These are phyloP conservation scores for Sphinx pinastri DNA, from an alignment of 2,888 invertebrate genomes.

Conservation along the genomic window DNA sequence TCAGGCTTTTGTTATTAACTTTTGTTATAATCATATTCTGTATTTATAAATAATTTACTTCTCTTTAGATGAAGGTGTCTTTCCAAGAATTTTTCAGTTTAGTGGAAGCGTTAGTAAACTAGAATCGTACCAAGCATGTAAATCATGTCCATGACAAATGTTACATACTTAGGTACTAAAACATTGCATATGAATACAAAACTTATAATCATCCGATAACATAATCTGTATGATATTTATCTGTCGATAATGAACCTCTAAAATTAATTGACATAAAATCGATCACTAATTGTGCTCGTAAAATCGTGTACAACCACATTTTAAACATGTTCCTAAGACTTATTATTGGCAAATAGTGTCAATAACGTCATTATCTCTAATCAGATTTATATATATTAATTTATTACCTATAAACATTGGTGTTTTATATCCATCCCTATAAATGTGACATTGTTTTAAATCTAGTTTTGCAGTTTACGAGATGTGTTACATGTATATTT, in stretches of 20 bases:
- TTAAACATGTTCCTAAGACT: conserved; percentile 2
- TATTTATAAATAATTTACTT: no score
- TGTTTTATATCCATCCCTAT: no score
- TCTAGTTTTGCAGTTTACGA: conserved; percentile 10
- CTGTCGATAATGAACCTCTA: conserved; percentile 23
- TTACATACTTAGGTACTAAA: background rate
- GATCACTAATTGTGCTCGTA: conserved; percentile 12
- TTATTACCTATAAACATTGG: conserved; percentile 20
- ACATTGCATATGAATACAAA: conserved; percentile 9
- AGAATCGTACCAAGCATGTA: no score
- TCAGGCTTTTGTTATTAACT: no score
- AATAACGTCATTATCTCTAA: conserved; percentile 21
- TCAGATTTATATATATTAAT: conserved; percentile 23
- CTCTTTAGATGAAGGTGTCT: no score
- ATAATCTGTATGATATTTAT: conserved; percentile 22
- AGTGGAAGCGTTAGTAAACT: no score
- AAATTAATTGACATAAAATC: conserved; percentile 23
- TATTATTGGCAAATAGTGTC: conserved; percentile 10
- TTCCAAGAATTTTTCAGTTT: no score
- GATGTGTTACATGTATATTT: conserved; percentile 4
- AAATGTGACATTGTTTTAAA: background rate
- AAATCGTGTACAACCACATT: conserved; percentile 4
- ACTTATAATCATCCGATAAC: conserved; percentile 12
- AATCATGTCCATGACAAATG: background rate
- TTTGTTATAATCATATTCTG: no score